phyloP scores from a whole-genome alignment of 2,113 vertebrate genomes.

The Numida meleagris region DNA sequence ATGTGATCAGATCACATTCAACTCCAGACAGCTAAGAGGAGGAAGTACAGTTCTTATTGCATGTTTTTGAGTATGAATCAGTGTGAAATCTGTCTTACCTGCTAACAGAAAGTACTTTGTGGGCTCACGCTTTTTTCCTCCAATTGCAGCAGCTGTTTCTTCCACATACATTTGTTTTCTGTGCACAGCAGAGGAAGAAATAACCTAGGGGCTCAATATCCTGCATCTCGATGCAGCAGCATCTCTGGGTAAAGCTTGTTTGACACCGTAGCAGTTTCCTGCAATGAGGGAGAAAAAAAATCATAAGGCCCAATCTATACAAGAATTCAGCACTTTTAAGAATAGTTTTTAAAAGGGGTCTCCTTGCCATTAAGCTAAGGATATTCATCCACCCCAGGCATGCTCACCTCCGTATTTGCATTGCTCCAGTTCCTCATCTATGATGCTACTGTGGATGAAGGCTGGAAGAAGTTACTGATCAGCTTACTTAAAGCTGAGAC shows the following conservation, averaged over 20 bases:
- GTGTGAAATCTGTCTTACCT: background rate
- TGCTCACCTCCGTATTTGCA: background rate
- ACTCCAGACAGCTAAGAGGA: background rate
- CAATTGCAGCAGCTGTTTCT: background rate
- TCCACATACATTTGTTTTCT: background rate
- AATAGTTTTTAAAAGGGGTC: background rate
- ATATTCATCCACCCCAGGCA: background rate
- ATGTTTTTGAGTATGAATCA: background rate
- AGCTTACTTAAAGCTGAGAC: background rate
- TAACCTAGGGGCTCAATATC: background rate
- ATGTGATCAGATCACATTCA: background rate
- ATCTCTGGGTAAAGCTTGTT: background rate
- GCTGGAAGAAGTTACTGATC: background rate
- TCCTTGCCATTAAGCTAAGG: background rate
- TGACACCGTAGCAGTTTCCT: background rate
- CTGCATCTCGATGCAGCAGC: background rate
- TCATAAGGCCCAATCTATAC: background rate
- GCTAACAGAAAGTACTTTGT: background rate
- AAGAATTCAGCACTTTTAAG: background rate
- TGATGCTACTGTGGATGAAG: background rate
- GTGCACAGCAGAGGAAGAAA: background rate
- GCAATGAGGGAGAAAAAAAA: background rate
- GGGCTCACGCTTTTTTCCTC: background rate
- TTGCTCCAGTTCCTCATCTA: background rate
- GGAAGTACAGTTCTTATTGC: background rate